Evolutionary conservation across 1,140 invertebrate species (phyloP), one percentile per base, ranked within the genome.

Genomic region (Microplitis demolitor): DNA sequence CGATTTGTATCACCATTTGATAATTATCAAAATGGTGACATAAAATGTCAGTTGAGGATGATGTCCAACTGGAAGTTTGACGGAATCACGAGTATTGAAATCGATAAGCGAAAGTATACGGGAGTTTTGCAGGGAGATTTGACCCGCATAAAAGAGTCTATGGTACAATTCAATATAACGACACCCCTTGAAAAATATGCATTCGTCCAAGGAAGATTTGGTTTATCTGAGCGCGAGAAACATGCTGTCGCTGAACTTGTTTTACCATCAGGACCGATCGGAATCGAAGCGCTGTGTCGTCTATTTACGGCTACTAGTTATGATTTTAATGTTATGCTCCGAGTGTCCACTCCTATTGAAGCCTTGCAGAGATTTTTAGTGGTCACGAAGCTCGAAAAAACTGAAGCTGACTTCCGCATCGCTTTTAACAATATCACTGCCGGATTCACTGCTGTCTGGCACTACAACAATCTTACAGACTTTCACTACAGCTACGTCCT

Each of bases 401-500:
- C 87, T 0, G 89, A 92, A 79, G 88, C 92, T 5, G 93, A 95
- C 78, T 91, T 94, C 78, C 87, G 93, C 51, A 83, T 92, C 3
- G 90, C 90, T 14, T 95, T 92, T 89, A 94, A 93, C 66, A 89
- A 89, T n/a, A 88, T 93, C 74, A 89, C 91, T 2, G 86, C 91
- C 39, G 94, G 94, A 34, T 93, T 95, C 75, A 90, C 91, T 3
- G 93, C 93, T 39, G 90, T 93, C 51, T 94, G 92, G 92, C 90
- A 91, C 69, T 93, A 90, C 80, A 84, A 87, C n/a, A 91, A 90
- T 51, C 76, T 90, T 0, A 89, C 89, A 4, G 90, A 95, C 82
- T 93, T 95, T 63, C 91, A 94, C 73, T 94, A 95, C 78, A 90
- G 91, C 13, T 94, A 93, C 78, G 90, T 92, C 74, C 83, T 95